phyloP scores from a whole-genome alignment of 2,888 invertebrate species.

The Limnephilus lunatus region DNA sequence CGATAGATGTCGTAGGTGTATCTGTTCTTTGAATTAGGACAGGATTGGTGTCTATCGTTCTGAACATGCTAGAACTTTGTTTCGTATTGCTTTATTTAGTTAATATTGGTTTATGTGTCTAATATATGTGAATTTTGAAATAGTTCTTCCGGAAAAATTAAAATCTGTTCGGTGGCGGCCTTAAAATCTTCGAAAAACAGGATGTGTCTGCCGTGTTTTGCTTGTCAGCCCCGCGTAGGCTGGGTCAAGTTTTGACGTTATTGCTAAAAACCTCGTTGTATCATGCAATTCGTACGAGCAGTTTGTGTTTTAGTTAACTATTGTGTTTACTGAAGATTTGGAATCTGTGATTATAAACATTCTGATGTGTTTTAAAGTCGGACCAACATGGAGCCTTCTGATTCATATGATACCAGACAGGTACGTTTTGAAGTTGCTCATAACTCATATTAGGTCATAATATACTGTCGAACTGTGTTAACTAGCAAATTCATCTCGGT shows the following conservation, averaged over 20 bases:
- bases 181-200: slow-evolving; percentile 42
- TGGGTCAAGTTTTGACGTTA: slow-evolving; percentile 61
- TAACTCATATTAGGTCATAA: not conserved
- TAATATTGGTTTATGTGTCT: slow-evolving; percentile 17
- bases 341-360: slow-evolving; percentile 68
- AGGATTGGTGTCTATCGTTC: slow-evolving; percentile 35
- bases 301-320: slow-evolving; percentile 37
- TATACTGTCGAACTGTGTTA: not conserved
- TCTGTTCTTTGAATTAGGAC: slow-evolving; percentile 58
- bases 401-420: slow-evolving; percentile 82
- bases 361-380: slow-evolving; percentile 75
- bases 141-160: slow-evolving; percentile 12
- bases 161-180: not conserved
- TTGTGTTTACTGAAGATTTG: slow-evolving; percentile 11
- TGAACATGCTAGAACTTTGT: slow-evolving; percentile 36
- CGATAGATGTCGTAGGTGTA: slow-evolving; percentile 61
- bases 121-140: slow-evolving; percentile 35
- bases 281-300: slow-evolving; percentile 18
- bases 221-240: slow-evolving; percentile 63
- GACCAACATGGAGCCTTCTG: slow-evolving; percentile 80
- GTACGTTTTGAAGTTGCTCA: slow-evolving; percentile 71
- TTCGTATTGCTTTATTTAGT: slow-evolving; percentile 42
- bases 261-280: slow-evolving; percentile 49
- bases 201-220: slow-evolving; percentile 59
- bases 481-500: not conserved